Percentiles rank a stretch among this genome's conserved stretches.
These are phyloP conservation scores for Hecatera dysodea DNA, from an alignment of 2,888 invertebrate species.

Conservation along the genomic window DNA sequence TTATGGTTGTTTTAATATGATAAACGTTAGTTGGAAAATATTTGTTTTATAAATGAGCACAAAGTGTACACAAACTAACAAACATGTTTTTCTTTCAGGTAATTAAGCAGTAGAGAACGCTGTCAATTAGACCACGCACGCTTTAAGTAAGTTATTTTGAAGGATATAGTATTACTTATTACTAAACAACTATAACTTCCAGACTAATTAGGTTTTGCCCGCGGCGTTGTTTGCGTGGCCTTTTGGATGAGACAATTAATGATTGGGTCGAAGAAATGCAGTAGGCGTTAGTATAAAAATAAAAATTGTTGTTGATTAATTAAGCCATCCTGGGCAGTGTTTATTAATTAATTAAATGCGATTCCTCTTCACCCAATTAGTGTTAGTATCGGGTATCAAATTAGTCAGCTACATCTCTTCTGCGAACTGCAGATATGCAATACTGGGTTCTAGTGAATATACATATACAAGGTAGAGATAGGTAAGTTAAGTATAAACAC, in stretches of 20 bases:
- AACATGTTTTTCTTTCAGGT: conserved; percentile 59
- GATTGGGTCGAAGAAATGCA: conserved; percentile 7
- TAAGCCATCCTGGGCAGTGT: conserved; percentile 1
- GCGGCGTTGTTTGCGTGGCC: conserved; percentile 14
- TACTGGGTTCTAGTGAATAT: conserved; percentile 17
- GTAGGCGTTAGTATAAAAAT: conserved; percentile 6
- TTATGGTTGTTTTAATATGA: conserved; percentile 42
- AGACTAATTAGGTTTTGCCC: conserved; percentile 40
- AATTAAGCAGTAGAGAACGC: conserved; percentile 24
- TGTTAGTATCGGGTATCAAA: conserved; percentile 29
- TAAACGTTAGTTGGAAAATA: conserved; percentile 26
- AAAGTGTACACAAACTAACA: conserved; percentile 18
- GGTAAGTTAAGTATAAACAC: conserved; percentile 44
- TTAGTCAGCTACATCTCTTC: conserved; percentile 38
- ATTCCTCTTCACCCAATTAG: conserved; percentile 38
- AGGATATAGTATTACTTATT: conserved; percentile 38
- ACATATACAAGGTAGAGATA: conserved; percentile 6
- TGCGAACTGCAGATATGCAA: conserved; percentile 51
- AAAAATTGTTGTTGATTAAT: not conserved
- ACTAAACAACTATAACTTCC: conserved; percentile 41
- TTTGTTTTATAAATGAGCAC: conserved; percentile 39
- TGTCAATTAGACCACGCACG: conserved; percentile 17
- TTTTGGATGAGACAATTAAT: conserved; percentile 21
- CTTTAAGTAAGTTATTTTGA: conserved; percentile 44
- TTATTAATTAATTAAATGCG: not conserved